Evolutionary conservation across 2,888 invertebrate genomes (phyloP).

Genomic region (Ariolimax columbianus): DNA sequence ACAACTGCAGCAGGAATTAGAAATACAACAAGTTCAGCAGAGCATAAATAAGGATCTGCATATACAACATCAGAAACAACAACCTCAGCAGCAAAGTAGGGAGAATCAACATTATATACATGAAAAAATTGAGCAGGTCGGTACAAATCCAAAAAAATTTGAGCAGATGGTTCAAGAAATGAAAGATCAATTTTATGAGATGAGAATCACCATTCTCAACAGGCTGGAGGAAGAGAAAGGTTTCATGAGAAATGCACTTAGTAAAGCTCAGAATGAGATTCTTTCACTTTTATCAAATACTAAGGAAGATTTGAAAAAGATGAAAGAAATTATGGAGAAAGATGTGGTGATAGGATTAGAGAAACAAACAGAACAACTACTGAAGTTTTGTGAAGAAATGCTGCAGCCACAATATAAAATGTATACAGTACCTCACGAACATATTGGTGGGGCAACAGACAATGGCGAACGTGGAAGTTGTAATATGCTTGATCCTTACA

Average conservation of each 20-base stretch:
- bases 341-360: not conserved
- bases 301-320: not conserved
- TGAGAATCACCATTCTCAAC: not conserved
- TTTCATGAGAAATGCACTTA: not conserved
- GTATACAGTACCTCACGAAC: no score
- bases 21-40: not conserved
- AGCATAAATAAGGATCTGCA: no score
- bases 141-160: not conserved
- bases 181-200: not conserved
- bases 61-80: not conserved
- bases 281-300: not conserved
- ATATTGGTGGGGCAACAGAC: no score
- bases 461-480: no score
- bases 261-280: constrained; percentile 12
- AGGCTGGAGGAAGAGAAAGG: not conserved
- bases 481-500: no score
- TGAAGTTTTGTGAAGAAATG: no score
- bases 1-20: not conserved
- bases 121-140: not conserved
- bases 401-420: not conserved
- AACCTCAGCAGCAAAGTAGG: not conserved
- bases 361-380: not conserved
- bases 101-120: not conserved
- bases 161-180: not conserved
- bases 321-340: not conserved